Base-by-base conservation (phyloP, 2,113 vertebrate species). In the Callopanchax toddi region DNA sequence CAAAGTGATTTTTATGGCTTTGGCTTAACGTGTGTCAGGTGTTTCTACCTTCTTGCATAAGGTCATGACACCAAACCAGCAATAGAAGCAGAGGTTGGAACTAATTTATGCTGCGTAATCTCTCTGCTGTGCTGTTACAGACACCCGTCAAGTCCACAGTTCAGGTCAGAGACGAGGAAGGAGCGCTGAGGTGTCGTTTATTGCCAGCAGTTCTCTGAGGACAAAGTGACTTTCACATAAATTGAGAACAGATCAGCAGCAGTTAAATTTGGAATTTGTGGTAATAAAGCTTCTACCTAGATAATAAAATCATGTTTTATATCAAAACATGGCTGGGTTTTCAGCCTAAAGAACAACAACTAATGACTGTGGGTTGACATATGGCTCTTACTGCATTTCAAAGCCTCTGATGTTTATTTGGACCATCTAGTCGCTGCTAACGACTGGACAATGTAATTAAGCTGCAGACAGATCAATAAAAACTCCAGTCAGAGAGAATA, bases 111-210 rank as follows among this genome's bases (percentile, higher is more conserved):
- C 10, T 25, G 15, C 23, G 60, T 68, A 65, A 88, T 86, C 51
- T 21, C 26, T 25, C 43, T 61, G 63, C 52, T 65, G 51, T 18
- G 25, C 40, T 20, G 43, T 65, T 44, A 44, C 0, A 12, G 51
- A 58, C 56, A 32, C 26, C n/a, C 44, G 18, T 36, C 6, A 42
- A 63, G 87, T 66, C 63, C 87, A 91, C 82, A 88, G 90, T 89
- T 55, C 89, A 71, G 57, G 18, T 80, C 68, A 66, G 36, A 55
- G 50, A 56, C 1, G n/a, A n/a, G 0, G 51, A 40, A 51, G 36
- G 18, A 71, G 59, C 45, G 54, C 62, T 64, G 65, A 75, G 26
- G 39, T 54, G 67, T 48, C 48, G n/a, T 21, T 8, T 23, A 9
- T 64, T 62, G 75, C 66, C 62, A 46, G 23, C 12, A 22, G 63